phyloP scores from a whole-genome alignment of 2,113 vertebrate genomes.

The Oryzias javanicus region DNA sequence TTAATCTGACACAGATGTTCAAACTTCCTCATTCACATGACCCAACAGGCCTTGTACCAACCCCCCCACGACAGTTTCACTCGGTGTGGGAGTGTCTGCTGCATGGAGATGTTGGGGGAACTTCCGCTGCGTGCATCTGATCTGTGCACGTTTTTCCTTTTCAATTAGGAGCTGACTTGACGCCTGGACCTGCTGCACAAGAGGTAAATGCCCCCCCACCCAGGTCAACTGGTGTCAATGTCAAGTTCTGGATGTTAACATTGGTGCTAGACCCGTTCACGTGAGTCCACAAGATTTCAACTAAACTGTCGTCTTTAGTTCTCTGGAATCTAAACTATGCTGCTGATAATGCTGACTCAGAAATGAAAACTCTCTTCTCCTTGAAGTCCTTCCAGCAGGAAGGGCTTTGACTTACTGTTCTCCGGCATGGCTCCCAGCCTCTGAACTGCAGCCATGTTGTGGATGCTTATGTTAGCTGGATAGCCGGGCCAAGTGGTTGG shows the following conservation, averaged over 20 bases:
- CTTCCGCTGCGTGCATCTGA: background rate
- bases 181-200: too few relatives aligned
- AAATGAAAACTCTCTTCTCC: too few relatives aligned
- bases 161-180: background rate
- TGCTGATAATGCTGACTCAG: too few relatives aligned
- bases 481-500: slow-evolving; percentile 78
- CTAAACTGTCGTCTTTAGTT: too few relatives aligned
- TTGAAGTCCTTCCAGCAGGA: too few relatives aligned
- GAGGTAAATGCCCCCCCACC: background rate
- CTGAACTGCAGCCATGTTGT: slow-evolving; percentile 89
- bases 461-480: slow-evolving; percentile 84
- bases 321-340: too few relatives aligned
- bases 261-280: too few relatives aligned
- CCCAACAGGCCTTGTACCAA: slow-evolving; percentile 50
- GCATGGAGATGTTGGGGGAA: background rate
- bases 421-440: slow-evolving; percentile 81
- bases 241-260: too few relatives aligned
- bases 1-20: slow-evolving; percentile 74
- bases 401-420: slow-evolving; percentile 63
- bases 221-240: too few relatives aligned
- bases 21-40: slow-evolving; percentile 69
- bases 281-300: too few relatives aligned
- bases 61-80: slow-evolving; percentile 6
- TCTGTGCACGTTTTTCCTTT: background rate
- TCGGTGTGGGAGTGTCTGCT: background rate